A percentile compares a stretch with the other conserved stretches of the same genome.
Evolutionary conservation across 2,888 invertebrate genomes (phyloP).

Genomic region (Ophioninae sp.): DNA sequence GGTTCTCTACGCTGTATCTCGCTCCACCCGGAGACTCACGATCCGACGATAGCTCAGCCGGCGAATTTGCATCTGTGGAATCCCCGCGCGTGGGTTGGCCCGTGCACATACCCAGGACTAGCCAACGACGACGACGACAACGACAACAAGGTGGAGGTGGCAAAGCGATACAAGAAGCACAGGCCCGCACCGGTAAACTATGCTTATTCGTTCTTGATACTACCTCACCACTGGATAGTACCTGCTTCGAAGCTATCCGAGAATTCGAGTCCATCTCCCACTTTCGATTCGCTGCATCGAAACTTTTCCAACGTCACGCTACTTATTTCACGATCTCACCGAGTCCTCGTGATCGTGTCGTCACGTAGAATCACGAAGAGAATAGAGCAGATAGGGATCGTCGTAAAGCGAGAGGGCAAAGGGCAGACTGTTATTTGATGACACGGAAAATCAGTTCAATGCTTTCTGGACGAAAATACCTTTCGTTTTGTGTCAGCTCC

Average conservation of each 20-base stretch:
- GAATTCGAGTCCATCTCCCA: conserved; percentile 46
- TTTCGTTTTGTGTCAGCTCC: neutral
- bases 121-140: conserved; percentile 48
- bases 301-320: conserved; percentile 53
- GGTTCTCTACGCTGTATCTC: conserved; percentile 52
- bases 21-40: conserved; percentile 73
- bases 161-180: conserved; percentile 45
- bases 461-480: neutral
- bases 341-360: conserved; percentile 59
- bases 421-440: conserved; percentile 30
- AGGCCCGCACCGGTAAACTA: conserved; percentile 54
- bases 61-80: conserved; percentile 81
- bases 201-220: conserved; percentile 54
- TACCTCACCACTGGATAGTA: conserved; percentile 18
- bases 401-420: conserved; percentile 26
- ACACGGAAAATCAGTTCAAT: conserved; percentile 21
- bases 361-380: conserved; percentile 52
- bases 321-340: conserved; percentile 57
- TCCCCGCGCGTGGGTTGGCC: conserved; percentile 76
- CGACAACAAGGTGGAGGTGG: conserved; percentile 49
- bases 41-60: conserved; percentile 76
- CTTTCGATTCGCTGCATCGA: conserved; percentile 16
- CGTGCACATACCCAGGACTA: conserved; percentile 48
- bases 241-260: conserved; percentile 52
- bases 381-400: conserved; percentile 44